These are phyloP conservation scores for Rhopalosiphum nymphaeae DNA, from an alignment of 2,888 invertebrate species.

Conservation along the genomic window DNA sequence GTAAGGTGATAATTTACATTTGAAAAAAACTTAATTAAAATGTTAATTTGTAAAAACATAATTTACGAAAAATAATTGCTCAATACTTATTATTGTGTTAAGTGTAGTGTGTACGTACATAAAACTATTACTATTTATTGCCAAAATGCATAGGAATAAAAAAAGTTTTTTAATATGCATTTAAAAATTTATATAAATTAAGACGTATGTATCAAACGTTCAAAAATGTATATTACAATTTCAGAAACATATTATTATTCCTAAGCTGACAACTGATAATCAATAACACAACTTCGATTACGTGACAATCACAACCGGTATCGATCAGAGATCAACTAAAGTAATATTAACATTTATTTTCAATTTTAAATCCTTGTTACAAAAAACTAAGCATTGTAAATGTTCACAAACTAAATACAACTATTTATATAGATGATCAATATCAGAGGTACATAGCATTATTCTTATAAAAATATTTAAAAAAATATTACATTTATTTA, in stretches of 20 bases:
- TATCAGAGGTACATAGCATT: neutral
- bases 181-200: neutral
- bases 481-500: neutral
- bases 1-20: neutral
- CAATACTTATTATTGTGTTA: neutral
- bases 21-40: neutral
- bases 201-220: neutral
- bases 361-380: neutral
- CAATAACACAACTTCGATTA: neutral
- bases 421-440: neutral
- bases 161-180: neutral
- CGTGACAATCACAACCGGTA: neutral
- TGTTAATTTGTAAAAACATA: neutral
- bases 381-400: neutral
- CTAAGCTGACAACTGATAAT: neutral
- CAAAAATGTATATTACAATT: neutral
- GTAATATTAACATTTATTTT: neutral
- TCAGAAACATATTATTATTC: neutral
- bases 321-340: neutral
- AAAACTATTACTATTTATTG: neutral
- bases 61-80: neutral
- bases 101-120: neutral
- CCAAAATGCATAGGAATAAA: neutral
- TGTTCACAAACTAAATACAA: neutral
- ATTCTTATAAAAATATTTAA: neutral